Evolutionary conservation across 2,113 vertebrate genomes (phyloP).

Genomic region (Lonchura striata): DNA sequence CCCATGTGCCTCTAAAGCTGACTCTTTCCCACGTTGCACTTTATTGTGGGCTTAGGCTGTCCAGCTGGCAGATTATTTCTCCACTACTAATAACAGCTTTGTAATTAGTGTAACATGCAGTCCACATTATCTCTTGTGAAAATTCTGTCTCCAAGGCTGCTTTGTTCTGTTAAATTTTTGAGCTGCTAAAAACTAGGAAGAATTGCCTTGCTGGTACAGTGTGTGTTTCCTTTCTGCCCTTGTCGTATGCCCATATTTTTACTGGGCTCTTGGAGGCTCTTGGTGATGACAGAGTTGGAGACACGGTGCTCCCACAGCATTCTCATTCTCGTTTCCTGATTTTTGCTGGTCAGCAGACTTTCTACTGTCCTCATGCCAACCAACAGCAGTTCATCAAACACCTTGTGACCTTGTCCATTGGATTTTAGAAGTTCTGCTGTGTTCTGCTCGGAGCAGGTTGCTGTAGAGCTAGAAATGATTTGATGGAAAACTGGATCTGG

Average conservation of each 20-base stretch:
- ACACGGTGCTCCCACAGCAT: not conserved
- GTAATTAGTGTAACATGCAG: not conserved
- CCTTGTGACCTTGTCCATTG: not conserved
- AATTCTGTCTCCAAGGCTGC: not conserved
- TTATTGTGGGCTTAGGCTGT: not conserved
- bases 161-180: not conserved
- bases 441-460: not conserved
- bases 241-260: not conserved
- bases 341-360: not conserved
- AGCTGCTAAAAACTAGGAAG: not conserved
- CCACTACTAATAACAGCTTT: not conserved
- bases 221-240: not conserved
- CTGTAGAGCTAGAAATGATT: not conserved
- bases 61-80: not conserved
- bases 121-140: not conserved
- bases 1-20: not conserved
- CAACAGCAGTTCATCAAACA: not conserved
- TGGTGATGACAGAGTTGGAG: not conserved
- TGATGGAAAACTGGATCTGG: not conserved
- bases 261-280: not conserved
- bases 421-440: not conserved
- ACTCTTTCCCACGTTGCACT: not conserved
- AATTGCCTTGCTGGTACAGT: not conserved
- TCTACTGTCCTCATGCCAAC: not conserved
- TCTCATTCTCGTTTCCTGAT: not conserved